Percentiles rank a stretch among this genome's conserved stretches.
Evolutionary conservation across 2,113 vertebrate species (phyloP).

Genomic region (Heliornis fulica): DNA sequence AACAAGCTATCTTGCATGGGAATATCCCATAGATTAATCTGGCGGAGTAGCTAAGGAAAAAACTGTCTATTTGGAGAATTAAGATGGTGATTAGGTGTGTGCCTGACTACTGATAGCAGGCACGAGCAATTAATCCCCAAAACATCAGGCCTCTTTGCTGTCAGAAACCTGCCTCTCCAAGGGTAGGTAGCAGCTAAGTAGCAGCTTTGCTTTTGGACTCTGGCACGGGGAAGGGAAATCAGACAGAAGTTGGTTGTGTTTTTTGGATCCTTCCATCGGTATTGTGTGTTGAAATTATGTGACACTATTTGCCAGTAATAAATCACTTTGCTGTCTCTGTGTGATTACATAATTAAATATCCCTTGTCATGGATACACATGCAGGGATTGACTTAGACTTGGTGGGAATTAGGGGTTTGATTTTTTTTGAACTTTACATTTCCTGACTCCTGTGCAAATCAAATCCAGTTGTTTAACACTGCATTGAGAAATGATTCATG

Average conservation of each 20-base stretch:
- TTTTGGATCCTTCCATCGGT: conserved; percentile 51
- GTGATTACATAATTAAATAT: conserved; percentile 56
- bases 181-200: conserved; percentile 51
- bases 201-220: conserved; percentile 16
- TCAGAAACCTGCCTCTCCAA: conserved; percentile 3
- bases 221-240: neutral
- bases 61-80: neutral
- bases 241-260: conserved; percentile 36
- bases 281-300: conserved; percentile 42
- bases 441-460: conserved; percentile 65
- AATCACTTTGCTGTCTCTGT: conserved; percentile 34
- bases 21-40: neutral
- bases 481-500: conserved; percentile 47
- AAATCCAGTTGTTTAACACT: conserved; percentile 44
- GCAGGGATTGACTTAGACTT: conserved; percentile 38
- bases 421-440: conserved; percentile 62
- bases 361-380: neutral
- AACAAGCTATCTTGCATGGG: neutral
- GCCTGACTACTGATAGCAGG: neutral
- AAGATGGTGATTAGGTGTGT: neutral
- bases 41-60: neutral
- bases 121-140: neutral
- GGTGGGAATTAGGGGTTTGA: conserved; percentile 43
- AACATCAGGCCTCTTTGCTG: neutral
- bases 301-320: conserved; percentile 48